Evolutionary conservation across 2,888 invertebrate species (phyloP), one percentile per base, ranked within the genome.

Genomic region (Hesperia comma): DNA sequence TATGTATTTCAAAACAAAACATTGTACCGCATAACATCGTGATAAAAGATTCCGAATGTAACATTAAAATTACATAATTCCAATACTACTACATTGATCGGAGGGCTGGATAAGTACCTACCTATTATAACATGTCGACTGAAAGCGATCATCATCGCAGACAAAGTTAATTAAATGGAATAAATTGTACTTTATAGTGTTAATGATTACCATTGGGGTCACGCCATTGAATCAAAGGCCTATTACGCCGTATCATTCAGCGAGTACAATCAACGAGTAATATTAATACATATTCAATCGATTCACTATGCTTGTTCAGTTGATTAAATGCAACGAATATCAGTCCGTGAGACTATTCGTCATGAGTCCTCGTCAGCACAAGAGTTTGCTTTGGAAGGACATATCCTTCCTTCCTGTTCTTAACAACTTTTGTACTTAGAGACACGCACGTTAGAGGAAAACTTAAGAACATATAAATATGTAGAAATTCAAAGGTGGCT

Each of bases 201-300:
- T 32, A 32, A 54, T 19, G 17, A 53, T 26, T 21, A 12, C 17
- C 32, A 32, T 17, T 32, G 43, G n/a, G 63, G 54, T 55, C 55
- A 56, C 19, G 43, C 32, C 46, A 56, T 63, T 63, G 55, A 56
- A 54, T 54, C 43, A 54, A 54, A 32, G 12, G 26, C 14, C 40
- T 17, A 62, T 62, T 54, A 32, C 54, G 62, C 41, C n/a, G 62
- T 43, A 61, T 19, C 15, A 41, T 41, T 40, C 53, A 53, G 26
- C 19, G 26, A 49, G 2, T 37, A 19, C 17, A 14, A 21, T 15
- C 15, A 6, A 46, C 12, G 7, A 46, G 5, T 4, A 15, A 46
- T 46, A 15, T n/a, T 17, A 15, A 7, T 15, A 17, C 43, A 43
- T 15, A 15, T n/a, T 43, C 2, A 46, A 46, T 46, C 17, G 2